Evolutionary conservation across 2,888 invertebrate genomes (phyloP).

Genomic region (Archaeoteleia sp.): DNA sequence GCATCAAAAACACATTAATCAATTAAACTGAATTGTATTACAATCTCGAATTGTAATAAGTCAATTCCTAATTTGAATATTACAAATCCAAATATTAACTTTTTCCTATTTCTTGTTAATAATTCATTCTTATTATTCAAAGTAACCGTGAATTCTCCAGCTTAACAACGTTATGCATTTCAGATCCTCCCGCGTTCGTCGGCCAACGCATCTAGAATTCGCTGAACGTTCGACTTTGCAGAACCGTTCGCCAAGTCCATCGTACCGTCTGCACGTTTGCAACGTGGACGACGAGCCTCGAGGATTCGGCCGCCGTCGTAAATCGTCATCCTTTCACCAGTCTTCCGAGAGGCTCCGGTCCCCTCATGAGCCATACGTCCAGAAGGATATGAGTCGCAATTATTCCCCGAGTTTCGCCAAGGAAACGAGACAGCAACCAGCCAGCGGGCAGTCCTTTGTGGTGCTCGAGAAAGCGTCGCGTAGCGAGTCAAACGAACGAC

Average conservation of each 20-base stretch:
- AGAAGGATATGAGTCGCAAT: constrained; percentile 57
- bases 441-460: constrained; percentile 56
- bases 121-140: too few relatives aligned
- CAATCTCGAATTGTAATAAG: too few relatives aligned
- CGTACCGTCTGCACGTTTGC: constrained; percentile 72
- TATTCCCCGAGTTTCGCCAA: constrained; percentile 70
- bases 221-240: constrained; percentile 56
- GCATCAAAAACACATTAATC: too few relatives aligned
- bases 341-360: constrained; percentile 58
- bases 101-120: too few relatives aligned
- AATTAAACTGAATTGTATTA: too few relatives aligned
- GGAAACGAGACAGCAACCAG: constrained; percentile 34
- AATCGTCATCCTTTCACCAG: constrained; percentile 58
- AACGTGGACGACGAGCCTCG: constrained; percentile 71
- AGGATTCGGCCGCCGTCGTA: constrained; percentile 58
- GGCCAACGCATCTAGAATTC: constrained; percentile 57
- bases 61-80: too few relatives aligned
- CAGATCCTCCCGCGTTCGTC: constrained; percentile 57
- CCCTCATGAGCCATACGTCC: constrained; percentile 51
- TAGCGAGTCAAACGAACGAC: constrained; percentile 52
- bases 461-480: constrained; percentile 66
- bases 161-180: too few relatives aligned
- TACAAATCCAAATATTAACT: too few relatives aligned
- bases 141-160: too few relatives aligned
- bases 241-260: constrained; percentile 73